These are phyloP conservation scores for Alloplasta piceator DNA, from an alignment of 2,888 invertebrate species.

Conservation along the genomic window DNA sequence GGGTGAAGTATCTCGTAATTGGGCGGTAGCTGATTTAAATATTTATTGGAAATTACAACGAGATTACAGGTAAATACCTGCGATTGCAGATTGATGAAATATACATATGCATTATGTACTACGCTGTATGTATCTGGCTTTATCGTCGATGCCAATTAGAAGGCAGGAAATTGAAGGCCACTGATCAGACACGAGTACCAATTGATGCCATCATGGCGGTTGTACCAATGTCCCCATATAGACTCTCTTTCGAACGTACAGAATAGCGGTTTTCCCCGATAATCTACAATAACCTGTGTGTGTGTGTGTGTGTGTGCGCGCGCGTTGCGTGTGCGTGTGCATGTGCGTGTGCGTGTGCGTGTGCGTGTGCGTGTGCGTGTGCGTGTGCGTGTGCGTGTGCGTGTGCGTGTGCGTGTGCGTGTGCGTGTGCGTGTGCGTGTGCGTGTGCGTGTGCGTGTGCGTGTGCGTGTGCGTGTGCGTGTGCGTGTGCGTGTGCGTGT, in stretches of 20 bases:
- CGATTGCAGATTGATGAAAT: constrained; percentile 18
- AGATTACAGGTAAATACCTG: background rate
- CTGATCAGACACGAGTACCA: constrained; percentile 40
- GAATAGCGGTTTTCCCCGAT: too few relatives aligned
- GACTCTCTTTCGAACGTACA: too few relatives aligned
- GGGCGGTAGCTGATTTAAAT: constrained; percentile 3
- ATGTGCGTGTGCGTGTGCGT: too few relatives aligned
- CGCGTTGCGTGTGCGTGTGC: too few relatives aligned
- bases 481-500: too few relatives aligned
- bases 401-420: too few relatives aligned
- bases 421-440: too few relatives aligned
- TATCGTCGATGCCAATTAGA: constrained; percentile 44
- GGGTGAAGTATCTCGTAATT: constrained; percentile 15
- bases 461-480: too few relatives aligned
- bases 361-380: too few relatives aligned
- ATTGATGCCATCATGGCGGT: constrained; percentile 38
- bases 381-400: too few relatives aligned
- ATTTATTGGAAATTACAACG: constrained; percentile 9
- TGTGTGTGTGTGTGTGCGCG: too few relatives aligned
- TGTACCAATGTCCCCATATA: background rate
- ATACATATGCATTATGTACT: background rate
- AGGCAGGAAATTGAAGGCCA: constrained; percentile 58
- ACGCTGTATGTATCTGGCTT: constrained; percentile 12
- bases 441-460: too few relatives aligned
- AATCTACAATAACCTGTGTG: background rate